Base-by-base conservation (phyloP, 2,797 vertebrate genomes). In the Oryzias dopingdopingensis region DNA sequence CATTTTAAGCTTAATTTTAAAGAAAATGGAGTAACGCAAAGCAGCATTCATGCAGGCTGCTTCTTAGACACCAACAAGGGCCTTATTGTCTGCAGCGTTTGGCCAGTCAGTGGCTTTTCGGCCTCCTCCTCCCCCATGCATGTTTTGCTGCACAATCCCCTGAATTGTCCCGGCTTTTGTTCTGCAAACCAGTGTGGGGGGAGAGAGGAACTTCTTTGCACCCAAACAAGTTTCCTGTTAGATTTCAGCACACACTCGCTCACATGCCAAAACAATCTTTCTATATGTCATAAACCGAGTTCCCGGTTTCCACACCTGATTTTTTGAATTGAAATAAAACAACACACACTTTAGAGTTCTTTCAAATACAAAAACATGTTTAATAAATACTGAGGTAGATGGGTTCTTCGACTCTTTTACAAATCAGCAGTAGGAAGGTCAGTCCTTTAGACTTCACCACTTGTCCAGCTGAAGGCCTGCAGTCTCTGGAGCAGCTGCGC, bases 381-480 rank as follows among this genome's bases (percentile, higher is more conserved):
- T 88, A 88, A 86, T 88, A 88, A 88, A 88, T 88, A 88, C 66
- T 80, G 86, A 88, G 86, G 86, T 88, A 88, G 86, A 62, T 66
- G 67, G 23, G 65, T 32, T 70, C 53, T 70, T 56, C 56, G 24
- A 45, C 58, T 29, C 32, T 48, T 72, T 76, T 64, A 81, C 63
- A 84, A 44, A 61, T 37, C 32, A 29, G 26, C 14, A 50, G 37
- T n/a, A 32, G 32, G 10, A 6, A 13, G 56, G 32, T 17, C 62
- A 10, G 16, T n/a, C 41, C 51, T 3, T 15, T 16, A 22, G 42
- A 52, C 37, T 47, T 62, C 73, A 22, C 8, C 49, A 44, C 61
- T 6, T 1, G 46, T 26, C 32, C 65, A 26, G 63, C 22, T 54
- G 22, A 41, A 44, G 52, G 32, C 14, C 55, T 56, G n/a, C 32